phyloP scores from a whole-genome alignment of 2,113 vertebrate genomes.

The Bambusicola thoracicus region DNA sequence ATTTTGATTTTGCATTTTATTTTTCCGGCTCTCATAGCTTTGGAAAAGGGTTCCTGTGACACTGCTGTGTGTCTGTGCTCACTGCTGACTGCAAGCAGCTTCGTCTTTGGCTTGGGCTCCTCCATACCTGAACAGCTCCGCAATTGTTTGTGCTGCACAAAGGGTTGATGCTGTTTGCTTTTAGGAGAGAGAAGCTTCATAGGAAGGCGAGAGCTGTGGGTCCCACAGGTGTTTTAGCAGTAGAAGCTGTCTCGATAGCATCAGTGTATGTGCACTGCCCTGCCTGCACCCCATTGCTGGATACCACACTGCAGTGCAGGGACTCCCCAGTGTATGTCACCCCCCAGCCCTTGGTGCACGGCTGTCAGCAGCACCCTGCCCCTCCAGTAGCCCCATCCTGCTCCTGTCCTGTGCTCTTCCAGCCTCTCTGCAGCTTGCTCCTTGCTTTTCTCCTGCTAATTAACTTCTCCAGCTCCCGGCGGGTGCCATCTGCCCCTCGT shows the following conservation, averaged over 20 bases:
- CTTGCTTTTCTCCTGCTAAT: constrained; percentile 27
- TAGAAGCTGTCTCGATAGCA: neutral
- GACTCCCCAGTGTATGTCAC: rapidly evolving
- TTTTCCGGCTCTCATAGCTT: neutral
- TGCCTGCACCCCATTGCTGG: neutral
- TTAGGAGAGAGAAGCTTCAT: rapidly evolving
- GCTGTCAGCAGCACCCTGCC: neutral
- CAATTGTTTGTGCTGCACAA: neutral
- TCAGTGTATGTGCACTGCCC: rapidly evolving
- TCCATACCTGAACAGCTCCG: neutral
- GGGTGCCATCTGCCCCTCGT: constrained; percentile 43
- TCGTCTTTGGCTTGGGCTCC: neutral
- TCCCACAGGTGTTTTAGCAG: rapidly evolving
- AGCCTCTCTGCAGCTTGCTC: neutral
- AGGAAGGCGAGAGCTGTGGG: neutral
- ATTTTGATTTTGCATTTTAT: neutral
- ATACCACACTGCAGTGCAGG: neutral
- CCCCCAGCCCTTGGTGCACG: neutral
- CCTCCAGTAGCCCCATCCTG: rapidly evolving
- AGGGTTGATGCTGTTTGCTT: neutral
- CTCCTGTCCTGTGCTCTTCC: rapidly evolving
- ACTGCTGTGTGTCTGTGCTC: rapidly evolving
- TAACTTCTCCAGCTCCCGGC: neutral
- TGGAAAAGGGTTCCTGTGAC: neutral
- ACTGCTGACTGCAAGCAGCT: neutral